Conservation (phyloP, 2,888 invertebrate genomes). For the Cosmorhoe ocellata region DNA sequence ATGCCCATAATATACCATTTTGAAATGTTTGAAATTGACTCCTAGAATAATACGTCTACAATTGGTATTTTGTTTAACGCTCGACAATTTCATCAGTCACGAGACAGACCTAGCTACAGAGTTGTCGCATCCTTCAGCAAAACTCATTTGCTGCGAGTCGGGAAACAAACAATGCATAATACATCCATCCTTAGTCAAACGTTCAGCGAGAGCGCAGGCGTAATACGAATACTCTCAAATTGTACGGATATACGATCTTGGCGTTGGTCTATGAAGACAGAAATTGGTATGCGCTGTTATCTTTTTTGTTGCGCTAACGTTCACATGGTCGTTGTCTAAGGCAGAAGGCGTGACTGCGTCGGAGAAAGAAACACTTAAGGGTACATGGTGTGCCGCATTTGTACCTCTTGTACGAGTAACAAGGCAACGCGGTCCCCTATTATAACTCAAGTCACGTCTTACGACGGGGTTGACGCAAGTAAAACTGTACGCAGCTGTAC, state of each 20-base stretch:
- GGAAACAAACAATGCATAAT: conserved; percentile 23
- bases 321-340: not conserved
- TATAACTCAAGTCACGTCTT: conserved; percentile 59
- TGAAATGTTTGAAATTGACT: too few species aligned
- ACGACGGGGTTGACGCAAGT: conserved; percentile 51
- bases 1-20: too few species aligned
- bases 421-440: conserved; percentile 41
- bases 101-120: not conserved
- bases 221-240: not conserved
- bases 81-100: not conserved
- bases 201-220: not conserved
- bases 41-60: too few species aligned
- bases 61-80: too few species aligned
- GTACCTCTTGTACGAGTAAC: conserved; percentile 48
- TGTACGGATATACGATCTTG: not conserved
- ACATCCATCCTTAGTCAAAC: conserved; percentile 6
- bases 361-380: conserved; percentile 35
- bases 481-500: conserved; percentile 68
- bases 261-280: too few species aligned
- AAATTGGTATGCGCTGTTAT: too few species aligned
- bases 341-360: conserved; percentile 23
- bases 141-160: conserved; percentile 18
- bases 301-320: not conserved
- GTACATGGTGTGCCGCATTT: conserved; percentile 44
- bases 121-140: conserved; percentile 5